These are phyloP conservation scores for Allolobophora icterica DNA, from an alignment of 2,888 invertebrate genomes.

Conservation along the genomic window DNA sequence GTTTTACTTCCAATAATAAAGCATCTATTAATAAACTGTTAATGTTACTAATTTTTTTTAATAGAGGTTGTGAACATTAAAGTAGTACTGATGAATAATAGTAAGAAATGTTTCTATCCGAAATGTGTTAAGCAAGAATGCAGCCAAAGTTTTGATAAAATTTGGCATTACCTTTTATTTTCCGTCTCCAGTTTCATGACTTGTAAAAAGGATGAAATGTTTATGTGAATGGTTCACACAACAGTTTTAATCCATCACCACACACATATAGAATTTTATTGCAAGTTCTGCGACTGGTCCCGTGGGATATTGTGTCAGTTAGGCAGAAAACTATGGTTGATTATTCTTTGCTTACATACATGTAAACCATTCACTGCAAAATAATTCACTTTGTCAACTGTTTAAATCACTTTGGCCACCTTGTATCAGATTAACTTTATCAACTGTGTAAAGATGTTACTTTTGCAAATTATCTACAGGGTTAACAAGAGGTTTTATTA, in stretches of 20 bases:
- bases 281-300: no score
- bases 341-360: not conserved
- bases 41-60: not conserved
- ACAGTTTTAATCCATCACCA: not conserved
- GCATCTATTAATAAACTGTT: not conserved
- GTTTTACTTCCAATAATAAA: not conserved
- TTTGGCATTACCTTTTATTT: not conserved
- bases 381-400: conserved; percentile 10
- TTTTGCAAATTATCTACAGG: not conserved
- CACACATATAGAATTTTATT: not conserved
- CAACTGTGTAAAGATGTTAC: not conserved
- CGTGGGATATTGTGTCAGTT: no score
- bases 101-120: not conserved
- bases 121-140: not conserved
- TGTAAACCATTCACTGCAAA: not conserved
- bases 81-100: not conserved
- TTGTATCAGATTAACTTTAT: not conserved
- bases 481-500: not conserved
- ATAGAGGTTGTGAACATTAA: not conserved
- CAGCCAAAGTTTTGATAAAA: not conserved
- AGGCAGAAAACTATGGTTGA: no score
- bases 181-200: not conserved
- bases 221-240: not conserved
- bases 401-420: not conserved
- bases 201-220: not conserved